Evolutionary conservation across 2,888 invertebrate genomes (phyloP).

Genomic region (Metallyticus violacea): DNA sequence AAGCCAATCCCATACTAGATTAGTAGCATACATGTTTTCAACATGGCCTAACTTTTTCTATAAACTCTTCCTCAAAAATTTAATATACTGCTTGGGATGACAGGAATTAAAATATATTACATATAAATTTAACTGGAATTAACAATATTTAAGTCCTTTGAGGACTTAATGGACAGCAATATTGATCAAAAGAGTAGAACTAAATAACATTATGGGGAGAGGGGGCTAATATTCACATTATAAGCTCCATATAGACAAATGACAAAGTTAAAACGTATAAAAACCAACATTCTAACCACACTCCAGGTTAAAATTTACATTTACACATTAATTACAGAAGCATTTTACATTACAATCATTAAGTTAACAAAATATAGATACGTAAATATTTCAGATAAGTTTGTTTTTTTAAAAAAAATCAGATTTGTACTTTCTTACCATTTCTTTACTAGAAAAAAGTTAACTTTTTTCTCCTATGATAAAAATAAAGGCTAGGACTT

Average conservation of each 20-base stretch:
- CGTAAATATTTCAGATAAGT: conserved; percentile 19
- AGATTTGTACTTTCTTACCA: conserved; percentile 30
- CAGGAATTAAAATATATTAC: neutral
- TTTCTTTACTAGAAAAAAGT: conserved; percentile 23
- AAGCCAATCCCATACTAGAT: neutral
- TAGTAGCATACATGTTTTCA: neutral
- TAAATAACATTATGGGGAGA: neutral
- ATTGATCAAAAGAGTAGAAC: neutral
- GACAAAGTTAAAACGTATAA: neutral
- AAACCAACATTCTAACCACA: neutral
- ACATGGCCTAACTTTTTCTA: conserved; percentile 19
- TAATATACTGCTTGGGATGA: conserved; percentile 18
- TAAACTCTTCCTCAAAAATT: conserved; percentile 24
- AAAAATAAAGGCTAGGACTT: conserved; percentile 27
- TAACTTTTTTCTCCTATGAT: conserved; percentile 10
- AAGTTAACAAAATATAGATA: conserved; percentile 31
- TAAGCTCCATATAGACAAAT: neutral
- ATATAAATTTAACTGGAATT: conserved; percentile 16
- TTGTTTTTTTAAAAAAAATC: conserved; percentile 23
- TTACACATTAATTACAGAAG: conserved; percentile 11
- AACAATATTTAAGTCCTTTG: conserved; percentile 3
- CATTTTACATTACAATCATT: conserved; percentile 11
- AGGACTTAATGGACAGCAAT: neutral
- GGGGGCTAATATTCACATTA: neutral
- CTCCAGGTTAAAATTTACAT: conserved; percentile 18